Conservation (phyloP, 2,797 vertebrate species). For the Picus viridis region DNA sequence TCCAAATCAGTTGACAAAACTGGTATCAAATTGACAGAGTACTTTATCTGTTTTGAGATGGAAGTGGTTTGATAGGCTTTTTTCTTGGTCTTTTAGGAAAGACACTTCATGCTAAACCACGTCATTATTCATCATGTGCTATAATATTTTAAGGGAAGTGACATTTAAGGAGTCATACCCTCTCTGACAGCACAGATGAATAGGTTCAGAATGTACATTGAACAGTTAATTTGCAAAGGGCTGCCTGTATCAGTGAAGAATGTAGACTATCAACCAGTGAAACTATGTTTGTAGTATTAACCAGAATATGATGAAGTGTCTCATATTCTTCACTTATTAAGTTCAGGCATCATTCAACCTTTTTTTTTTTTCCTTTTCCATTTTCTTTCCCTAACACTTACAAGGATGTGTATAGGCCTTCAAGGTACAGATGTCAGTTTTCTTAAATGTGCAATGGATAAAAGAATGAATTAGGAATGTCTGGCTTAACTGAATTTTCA, state of each 20-base stretch:
- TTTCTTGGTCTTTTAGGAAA: neutral
- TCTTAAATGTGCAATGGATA: neutral
- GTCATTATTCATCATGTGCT: conserved; percentile 45
- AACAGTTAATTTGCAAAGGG: conserved; percentile 51
- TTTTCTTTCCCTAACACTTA: neutral
- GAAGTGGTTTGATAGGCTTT: neutral
- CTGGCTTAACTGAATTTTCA: neutral
- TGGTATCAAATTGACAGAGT: conserved; percentile 1
- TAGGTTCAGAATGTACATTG: conserved; percentile 21
- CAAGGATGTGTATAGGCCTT: neutral
- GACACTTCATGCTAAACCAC: conserved; percentile 24
- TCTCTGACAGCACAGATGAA: conserved; percentile 48
- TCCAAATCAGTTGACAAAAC: conserved; percentile 43
- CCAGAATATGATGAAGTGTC: conserved; percentile 5
- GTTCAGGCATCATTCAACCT: conserved; percentile 18
- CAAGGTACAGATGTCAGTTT: neutral
- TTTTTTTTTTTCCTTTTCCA: neutral
- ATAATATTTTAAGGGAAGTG: conserved; percentile 57
- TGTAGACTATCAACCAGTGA: neutral
- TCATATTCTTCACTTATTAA: conserved; percentile 11
- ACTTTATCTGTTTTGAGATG: conserved; percentile 17
- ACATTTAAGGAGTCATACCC: conserved; percentile 58
- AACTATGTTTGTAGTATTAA: neutral
- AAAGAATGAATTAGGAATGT: neutral
- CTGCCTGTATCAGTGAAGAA: conserved; percentile 12